Evolutionary conservation across 2,797 vertebrate species (phyloP), one percentile per base, ranked within the genome.

Genomic region (Protonibea diacanthus): DNA sequence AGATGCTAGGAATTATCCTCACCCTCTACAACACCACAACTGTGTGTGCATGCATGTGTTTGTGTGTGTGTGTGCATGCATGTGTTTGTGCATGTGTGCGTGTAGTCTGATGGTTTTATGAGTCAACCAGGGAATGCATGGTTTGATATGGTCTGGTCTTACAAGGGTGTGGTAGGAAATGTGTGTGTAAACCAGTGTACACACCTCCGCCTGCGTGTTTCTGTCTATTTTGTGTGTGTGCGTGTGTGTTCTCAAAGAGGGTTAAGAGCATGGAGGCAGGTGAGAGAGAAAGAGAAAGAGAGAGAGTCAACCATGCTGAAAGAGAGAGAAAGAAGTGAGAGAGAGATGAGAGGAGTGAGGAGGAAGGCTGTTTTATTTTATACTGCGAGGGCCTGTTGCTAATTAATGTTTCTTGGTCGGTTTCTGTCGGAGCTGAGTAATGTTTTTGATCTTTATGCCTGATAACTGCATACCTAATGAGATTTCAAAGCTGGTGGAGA

Each of bases 381-480:
- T 97, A 97, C 96, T 96, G 97, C 95, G 95, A 89, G 88, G 97
- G 97, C 97, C 97, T 98, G 97, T 98, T 98, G 97, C 97, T 98
- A 98, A 98, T 99, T 97, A 97, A 99, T 98, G 97, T 98, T 98
- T 97, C 96, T 97, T 97, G 97, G 97, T 99, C 96, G 97, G 97
- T 97, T 97, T 99, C 96, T 99, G 97, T 98, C 97, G 95, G 97
- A 97, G 97, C 97, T 99, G 98, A 99, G 97, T 99, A 98, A 99
- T 99, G 98, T 98, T 98, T 99, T 99, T 99, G 98, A 99, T 99
- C 98, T 99, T 99, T 99, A 99, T 98, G 98, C 97, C 98, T 99
- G 98, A 99, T 99, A 99, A 99, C 97, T 98, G 97, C 98, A 99
- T 99, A 98, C 97, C 97, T 99, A 99, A 99, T 99, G 98, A 99